Evolutionary conservation across 2,888 invertebrate species (phyloP).

Genomic region (Epiperipatus broadwayi): DNA sequence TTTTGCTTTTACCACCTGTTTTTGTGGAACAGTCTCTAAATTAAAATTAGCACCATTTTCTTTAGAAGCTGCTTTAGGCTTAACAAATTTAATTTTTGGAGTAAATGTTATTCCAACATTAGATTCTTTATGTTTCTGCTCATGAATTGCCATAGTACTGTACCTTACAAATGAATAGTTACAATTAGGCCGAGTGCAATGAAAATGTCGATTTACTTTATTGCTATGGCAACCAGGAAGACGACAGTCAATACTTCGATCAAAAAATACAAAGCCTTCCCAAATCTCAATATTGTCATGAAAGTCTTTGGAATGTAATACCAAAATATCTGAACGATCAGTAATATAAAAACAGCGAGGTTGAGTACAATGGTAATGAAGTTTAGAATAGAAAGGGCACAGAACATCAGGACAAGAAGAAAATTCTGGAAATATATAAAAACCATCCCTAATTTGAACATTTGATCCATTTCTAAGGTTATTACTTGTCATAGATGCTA

Average conservation of each 20-base stretch:
- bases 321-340: constrained; percentile 52
- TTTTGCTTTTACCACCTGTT: constrained; percentile 79
- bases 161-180: constrained; percentile 52
- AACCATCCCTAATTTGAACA: constrained; percentile 23
- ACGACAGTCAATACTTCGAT: constrained; percentile 48
- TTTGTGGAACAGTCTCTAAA: constrained; percentile 13
- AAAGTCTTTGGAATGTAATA: constrained; percentile 64
- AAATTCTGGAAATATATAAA: constrained; percentile 22
- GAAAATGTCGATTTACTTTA: constrained; percentile 51
- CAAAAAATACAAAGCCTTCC: constrained; percentile 68
- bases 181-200: constrained; percentile 48
- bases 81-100: neutral
- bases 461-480: too few relatives aligned
- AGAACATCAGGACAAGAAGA: constrained; percentile 36
- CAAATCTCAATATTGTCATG: constrained; percentile 61
- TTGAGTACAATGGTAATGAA: constrained; percentile 70
- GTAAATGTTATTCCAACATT: too few relatives aligned
- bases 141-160: constrained; percentile 51
- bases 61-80: neutral
- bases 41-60: constrained; percentile 3
- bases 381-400: constrained; percentile 45
- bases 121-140: constrained; percentile 42
- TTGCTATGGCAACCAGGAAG: constrained; percentile 46
- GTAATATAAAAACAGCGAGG: constrained; percentile 61
- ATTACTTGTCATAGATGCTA: too few relatives aligned